Evolutionary conservation across 2,113 vertebrate genomes (phyloP), one percentile per base, ranked within the genome.

Genomic region (Eulemur rufifrons): DNA sequence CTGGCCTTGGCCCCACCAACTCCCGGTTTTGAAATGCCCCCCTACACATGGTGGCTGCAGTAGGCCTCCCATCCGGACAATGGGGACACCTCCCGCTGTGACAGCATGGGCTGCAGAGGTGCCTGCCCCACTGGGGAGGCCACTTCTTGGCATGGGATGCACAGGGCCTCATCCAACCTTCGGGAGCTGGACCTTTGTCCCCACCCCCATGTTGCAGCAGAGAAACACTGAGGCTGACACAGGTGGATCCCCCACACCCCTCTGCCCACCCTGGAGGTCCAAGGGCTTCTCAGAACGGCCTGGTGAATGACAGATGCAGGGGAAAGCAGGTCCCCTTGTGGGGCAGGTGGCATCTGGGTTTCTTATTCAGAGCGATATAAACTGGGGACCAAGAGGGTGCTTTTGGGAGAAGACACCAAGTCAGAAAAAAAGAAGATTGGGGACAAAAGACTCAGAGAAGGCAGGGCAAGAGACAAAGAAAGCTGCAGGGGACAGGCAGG

Each of bases 121-220:
- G 3, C 9, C 0, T 5, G 37, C 2, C 42, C 25, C 1, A 2
- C 7, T 12, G 34, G 39, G 37, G 34, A 10, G 56, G 29, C 50
- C 47, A 9, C 23, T n/a, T 54, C 56, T 68, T 37, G 39, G 21
- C 21, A 8, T 13, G 61, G 27, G 14, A 54, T 2, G 4, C 10
- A 27, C 7, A 7, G 21, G 37, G 27, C 56, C 20, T 68, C 3
- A 0, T 27, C 42, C 64, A 32, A 34, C 25, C 80, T 34, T 4
- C 9, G 18, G 4, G 4, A 77, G 14, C 12, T 8, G 54, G 45
- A 45, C 45, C 42, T 56, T 32, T 37, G 15, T 39, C 32, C n/a
- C 52, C 52, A 54, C 17, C 5, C 4, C 64, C 29, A 9, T 37
- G 39, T 13, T 45, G 15, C 21, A 14, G 9, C 29, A 5, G 52